Evolutionary conservation across 1,140 invertebrate species (phyloP).

Genomic region (Bombus cullumanus): DNA sequence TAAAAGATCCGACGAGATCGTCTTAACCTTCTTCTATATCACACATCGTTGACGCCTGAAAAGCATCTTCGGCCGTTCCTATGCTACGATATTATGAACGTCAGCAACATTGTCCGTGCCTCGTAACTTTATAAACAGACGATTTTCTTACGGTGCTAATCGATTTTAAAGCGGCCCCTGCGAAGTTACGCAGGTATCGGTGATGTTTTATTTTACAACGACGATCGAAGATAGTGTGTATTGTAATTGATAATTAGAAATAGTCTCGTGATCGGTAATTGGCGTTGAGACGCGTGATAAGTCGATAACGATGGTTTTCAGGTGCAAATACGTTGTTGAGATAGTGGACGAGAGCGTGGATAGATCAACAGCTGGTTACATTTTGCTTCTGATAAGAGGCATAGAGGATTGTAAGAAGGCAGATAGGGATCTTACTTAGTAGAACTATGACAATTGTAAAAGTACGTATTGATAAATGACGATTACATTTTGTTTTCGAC

Average conservation of each 20-base stretch:
- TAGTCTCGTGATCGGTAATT: background rate
- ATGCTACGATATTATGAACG: conserved; percentile 35
- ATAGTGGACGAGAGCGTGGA: background rate
- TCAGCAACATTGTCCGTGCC: conserved; percentile 7
- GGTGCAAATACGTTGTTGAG: background rate
- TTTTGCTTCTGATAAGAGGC: background rate
- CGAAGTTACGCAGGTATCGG: too few relatives aligned
- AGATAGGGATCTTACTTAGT: background rate
- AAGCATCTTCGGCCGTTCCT: conserved; percentile 45
- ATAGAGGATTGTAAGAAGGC: background rate
- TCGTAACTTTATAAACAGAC: conserved; percentile 12
- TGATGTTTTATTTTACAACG: background rate
- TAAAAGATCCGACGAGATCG: conserved; percentile 58
- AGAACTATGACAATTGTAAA: background rate
- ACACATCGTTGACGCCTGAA: conserved; percentile 59
- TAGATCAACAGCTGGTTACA: background rate
- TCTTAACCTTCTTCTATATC: conserved; percentile 67
- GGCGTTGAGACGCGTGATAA: background rate
- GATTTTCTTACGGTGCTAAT: background rate
- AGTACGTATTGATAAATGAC: background rate
- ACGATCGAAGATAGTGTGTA: background rate
- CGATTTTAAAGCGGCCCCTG: background rate
- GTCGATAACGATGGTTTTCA: background rate
- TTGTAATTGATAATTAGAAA: background rate
- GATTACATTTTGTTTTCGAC: background rate